Percentiles rank a stretch among this genome's conserved stretches.
Evolutionary conservation across 2,888 invertebrate genomes (phyloP).

Genomic region (Apodemia mormo): DNA sequence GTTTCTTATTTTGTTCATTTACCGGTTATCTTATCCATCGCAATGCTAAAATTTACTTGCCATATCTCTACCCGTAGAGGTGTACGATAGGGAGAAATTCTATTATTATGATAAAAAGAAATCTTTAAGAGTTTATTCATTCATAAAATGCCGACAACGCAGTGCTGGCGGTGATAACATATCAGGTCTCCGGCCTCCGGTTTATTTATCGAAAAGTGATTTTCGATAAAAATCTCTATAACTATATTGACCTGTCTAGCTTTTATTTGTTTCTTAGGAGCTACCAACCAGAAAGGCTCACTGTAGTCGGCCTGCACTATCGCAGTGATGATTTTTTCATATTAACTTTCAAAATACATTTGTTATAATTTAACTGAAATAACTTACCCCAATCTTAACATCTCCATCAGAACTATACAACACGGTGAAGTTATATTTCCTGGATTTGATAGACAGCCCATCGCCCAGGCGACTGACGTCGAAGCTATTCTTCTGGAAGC

Average conservation of each 20-base stretch:
- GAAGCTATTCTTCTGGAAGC: constrained; percentile 83
- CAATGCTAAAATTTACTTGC: neutral
- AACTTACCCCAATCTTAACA: constrained; percentile 86
- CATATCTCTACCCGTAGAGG: neutral
- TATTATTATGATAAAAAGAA: neutral
- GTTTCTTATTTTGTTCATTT: too few species aligned
- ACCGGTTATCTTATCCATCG: neutral
- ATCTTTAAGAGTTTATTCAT: neutral
- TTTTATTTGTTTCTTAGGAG: neutral
- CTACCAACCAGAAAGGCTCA: too few species aligned
- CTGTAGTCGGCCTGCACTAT: too few species aligned
- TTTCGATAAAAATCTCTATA: too few species aligned
- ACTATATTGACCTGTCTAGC: neutral
- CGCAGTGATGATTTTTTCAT: too few species aligned
- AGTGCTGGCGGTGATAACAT: neutral
- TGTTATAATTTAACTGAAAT: neutral
- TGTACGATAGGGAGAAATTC: too few species aligned
- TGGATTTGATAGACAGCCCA: constrained; percentile 85
- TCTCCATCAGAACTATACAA: constrained; percentile 86
- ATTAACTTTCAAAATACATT: too few species aligned
- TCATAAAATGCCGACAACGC: neutral
- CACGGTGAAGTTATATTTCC: constrained; percentile 87
- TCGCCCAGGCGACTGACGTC: constrained; percentile 86
- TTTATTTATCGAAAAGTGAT: too few species aligned
- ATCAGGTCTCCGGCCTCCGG: neutral